Conservation (phyloP, 2,888 invertebrate species). For the Charanyca ferruginea region DNA sequence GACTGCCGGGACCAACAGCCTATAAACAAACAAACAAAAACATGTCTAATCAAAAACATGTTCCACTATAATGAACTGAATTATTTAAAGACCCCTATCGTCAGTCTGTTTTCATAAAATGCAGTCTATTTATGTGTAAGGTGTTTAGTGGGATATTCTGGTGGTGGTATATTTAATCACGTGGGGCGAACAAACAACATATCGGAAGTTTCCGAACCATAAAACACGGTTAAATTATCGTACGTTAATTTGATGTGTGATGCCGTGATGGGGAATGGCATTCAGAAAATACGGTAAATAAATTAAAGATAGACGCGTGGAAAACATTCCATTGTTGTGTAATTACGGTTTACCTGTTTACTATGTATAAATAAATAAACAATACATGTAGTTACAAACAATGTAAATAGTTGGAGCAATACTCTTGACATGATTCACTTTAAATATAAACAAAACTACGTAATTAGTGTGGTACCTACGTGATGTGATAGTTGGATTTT, state of each 20-base stretch:
- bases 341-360: constrained; percentile 16
- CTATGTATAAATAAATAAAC: constrained; percentile 1
- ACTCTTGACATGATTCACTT: not conserved
- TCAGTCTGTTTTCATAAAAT: constrained; percentile 20
- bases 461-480: not conserved
- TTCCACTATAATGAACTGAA: not conserved
- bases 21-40: no score
- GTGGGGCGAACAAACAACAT: constrained; percentile 63
- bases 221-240: constrained; percentile 68
- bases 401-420: no score
- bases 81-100: constrained; percentile 29
- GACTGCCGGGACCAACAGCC: no score
- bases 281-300: not conserved
- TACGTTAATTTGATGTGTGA: constrained; percentile 57
- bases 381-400: not conserved
- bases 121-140: constrained; percentile 24
- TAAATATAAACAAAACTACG: not conserved
- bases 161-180: constrained; percentile 68
- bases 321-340: not conserved
- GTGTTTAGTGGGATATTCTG: constrained; percentile 39
- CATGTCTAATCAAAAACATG: not conserved
- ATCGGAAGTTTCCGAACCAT: constrained; percentile 76
- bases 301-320: not conserved
- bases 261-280: not conserved
- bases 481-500: not conserved